Evolutionary conservation across 2,888 invertebrate species (phyloP).

Genomic region (Ceriagrion tenellum): DNA sequence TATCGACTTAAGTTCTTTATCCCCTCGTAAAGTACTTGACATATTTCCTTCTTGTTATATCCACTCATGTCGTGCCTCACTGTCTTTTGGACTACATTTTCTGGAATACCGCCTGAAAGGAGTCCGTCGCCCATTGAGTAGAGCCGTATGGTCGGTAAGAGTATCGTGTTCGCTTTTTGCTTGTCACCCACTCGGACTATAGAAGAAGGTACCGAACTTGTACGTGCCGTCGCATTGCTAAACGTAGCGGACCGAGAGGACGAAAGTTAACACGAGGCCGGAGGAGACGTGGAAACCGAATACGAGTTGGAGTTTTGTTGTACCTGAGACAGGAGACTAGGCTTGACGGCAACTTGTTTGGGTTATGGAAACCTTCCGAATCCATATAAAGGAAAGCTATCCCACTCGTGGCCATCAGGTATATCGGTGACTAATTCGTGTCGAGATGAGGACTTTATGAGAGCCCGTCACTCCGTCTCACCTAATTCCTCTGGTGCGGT

Average conservation of each 20-base stretch:
- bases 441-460: not conserved
- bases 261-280: not conserved
- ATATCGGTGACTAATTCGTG: constrained; percentile 10
- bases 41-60: not conserved
- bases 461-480: not conserved
- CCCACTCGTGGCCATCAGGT: not conserved
- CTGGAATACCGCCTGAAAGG: not conserved
- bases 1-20: not conserved
- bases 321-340: not conserved
- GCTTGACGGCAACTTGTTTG: not conserved
- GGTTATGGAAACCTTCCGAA: not conserved
- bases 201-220: not conserved
- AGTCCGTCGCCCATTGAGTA: not conserved
- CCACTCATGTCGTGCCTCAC: not conserved
- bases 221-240: not conserved
- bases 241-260: not conserved
- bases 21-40: not conserved
- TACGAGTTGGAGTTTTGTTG: not conserved
- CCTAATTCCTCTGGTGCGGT: not conserved
- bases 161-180: not conserved
- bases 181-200: not conserved
- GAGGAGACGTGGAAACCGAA: not conserved
- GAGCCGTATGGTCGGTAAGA: no score
- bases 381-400: constrained; percentile 10
- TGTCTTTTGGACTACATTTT: not conserved